Evolutionary conservation across 2,113 vertebrate genomes (phyloP).

Genomic region (Neodontobutis hainanensis): DNA sequence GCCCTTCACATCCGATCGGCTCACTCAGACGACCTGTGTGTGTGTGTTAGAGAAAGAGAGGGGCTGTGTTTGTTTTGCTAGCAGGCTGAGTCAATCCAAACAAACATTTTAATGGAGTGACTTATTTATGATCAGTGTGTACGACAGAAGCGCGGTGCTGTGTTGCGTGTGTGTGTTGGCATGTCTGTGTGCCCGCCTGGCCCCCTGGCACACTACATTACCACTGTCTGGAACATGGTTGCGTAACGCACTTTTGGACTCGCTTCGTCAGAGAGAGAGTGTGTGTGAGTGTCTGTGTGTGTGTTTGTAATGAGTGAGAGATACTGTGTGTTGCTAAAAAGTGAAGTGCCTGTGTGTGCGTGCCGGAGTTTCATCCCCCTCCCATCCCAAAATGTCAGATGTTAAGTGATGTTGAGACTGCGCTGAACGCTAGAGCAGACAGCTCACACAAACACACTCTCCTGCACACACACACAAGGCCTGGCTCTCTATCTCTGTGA

Average conservation of each 20-base stretch:
- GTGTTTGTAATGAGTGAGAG: conserved; percentile 29
- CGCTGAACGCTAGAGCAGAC: conserved; percentile 54
- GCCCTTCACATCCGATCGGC: conserved; percentile 44
- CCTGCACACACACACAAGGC: conserved; percentile 12
- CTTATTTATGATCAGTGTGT: conserved; percentile 71
- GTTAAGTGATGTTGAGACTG: conserved; percentile 77
- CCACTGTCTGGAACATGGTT: conserved; percentile 75
- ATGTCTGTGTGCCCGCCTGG: conserved; percentile 26
- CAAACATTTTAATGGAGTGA: conserved; percentile 74
- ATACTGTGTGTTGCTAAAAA: conserved; percentile 40
- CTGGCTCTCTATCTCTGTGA: conserved; percentile 3
- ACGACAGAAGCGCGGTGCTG: conserved; percentile 3
- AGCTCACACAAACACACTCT: conserved; percentile 34
- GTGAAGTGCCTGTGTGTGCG: conserved; percentile 36
- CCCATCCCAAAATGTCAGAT: conserved; percentile 70
- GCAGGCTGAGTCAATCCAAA: conserved; percentile 68
- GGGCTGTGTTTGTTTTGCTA: conserved; percentile 63
- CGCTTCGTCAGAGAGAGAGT: conserved; percentile 30
- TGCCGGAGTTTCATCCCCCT: conserved; percentile 18
- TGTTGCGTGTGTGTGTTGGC: neutral
- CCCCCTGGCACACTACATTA: conserved; percentile 63
- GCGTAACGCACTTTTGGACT: conserved; percentile 68
- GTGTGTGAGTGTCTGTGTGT: neutral
- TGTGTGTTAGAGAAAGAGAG: conserved; percentile 21
- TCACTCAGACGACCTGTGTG: conserved; percentile 27